Evolutionary conservation across 2,888 invertebrate genomes (phyloP), one percentile per base, ranked within the genome.

Genomic region (Nysson spinosus): DNA sequence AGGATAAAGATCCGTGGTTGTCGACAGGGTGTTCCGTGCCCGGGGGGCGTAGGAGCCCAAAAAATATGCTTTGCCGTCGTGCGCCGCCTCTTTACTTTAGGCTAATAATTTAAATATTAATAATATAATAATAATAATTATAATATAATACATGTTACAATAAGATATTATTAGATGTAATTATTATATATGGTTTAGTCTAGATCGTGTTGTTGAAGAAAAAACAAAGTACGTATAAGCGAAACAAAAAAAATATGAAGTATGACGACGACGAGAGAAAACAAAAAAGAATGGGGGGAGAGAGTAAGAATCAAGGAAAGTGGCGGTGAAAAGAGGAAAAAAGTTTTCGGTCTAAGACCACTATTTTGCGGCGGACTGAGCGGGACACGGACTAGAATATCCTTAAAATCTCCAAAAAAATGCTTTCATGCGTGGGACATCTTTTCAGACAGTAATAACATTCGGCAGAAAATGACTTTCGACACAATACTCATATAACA

Each of bases 91-190:
- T 74, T 85, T 83, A 86, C 84, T 85, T 84, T 86, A 86, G 86
- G 84, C 85, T 85, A 85, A 85, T 85, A 81, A 85, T 86, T 86
- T 85, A 86, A 86, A 84, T 77, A 84, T 81, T 82, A 83, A 82
- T 78, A 76, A 79, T 81, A 83, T 81, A 82, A 83, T 80, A 79
- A 83, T 81, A 77, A 81, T 83, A 77, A 83, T 79, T 76, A 85
- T 85, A 83, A 85, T 86, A 83, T 83, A 83, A 85, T 86, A 86
- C 84, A 85, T 87, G 86, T 87, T 86, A 87, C 77, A 83, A 83
- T 87, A 87, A 86, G 86, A 86, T 87, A 87, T 86, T 87, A 86
- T 85, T 87, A 87, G 86, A 86, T 85, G 86, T 87, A 86, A 87
- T 87, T 86, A 87, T 87, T 87, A 87, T 87, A 83, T 81, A 87